These are phyloP conservation scores for Holacanthella duospinosa DNA, from an alignment of 2,888 invertebrate genomes.

Conservation along the genomic window DNA sequence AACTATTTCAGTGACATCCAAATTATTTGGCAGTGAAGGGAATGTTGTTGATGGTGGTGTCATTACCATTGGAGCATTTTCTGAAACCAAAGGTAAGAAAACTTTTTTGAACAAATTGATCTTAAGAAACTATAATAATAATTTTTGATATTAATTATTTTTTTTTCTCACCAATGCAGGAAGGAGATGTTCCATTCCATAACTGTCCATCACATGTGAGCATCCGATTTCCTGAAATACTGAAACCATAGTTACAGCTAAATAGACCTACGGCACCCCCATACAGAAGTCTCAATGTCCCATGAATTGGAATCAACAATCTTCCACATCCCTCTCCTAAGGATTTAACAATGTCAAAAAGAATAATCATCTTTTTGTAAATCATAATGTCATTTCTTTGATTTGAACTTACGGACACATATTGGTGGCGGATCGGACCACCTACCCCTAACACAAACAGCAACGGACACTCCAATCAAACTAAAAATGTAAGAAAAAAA, in stretches of 20 bases:
- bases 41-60: background rate
- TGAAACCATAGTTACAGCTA: conserved; percentile 23
- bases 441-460: conserved; percentile 23
- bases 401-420: conserved; percentile 26
- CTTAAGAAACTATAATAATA: too few relatives aligned
- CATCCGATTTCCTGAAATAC: conserved; percentile 15
- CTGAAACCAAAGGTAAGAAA: background rate
- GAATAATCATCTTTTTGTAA: too few relatives aligned
- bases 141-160: conserved; percentile 4
- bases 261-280: conserved; percentile 30
- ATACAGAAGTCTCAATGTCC: conserved; percentile 16
- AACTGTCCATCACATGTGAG: conserved; percentile 26
- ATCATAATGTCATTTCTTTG: background rate
- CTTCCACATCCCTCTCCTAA: conserved; percentile 17
- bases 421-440: conserved; percentile 30
- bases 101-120: background rate
- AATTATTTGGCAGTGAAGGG: background rate
- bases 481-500: conserved; percentile 7
- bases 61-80: conserved; percentile 8
- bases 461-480: conserved; percentile 20
- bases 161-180: conserved; percentile 18
- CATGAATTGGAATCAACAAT: conserved; percentile 18
- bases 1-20: background rate
- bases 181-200: conserved; percentile 32
- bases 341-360: too few relatives aligned